Percentiles rank a stretch among this genome's conserved stretches.
These are phyloP conservation scores for Proterorhinus semilunaris DNA, from an alignment of 2,113 vertebrate genomes.

Conservation along the genomic window DNA sequence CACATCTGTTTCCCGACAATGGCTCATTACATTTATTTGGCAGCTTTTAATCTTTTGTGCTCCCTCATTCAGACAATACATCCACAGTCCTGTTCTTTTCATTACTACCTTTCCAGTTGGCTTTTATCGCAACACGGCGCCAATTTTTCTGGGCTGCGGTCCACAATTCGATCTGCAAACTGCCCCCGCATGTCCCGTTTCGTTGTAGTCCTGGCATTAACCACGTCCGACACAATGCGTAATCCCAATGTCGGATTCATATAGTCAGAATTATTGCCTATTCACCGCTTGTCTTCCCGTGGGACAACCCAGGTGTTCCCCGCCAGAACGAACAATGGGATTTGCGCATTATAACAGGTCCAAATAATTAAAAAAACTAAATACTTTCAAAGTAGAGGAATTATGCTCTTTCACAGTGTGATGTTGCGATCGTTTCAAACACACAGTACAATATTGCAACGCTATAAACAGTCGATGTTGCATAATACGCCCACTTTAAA, in stretches of 20 bases:
- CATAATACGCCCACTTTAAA: neutral
- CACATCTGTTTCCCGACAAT: neutral
- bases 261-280: slow-evolving; percentile 23
- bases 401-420: no score
- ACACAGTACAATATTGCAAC: no score
- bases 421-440: no score
- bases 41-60: neutral
- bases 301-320: slow-evolving; percentile 30
- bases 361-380: no score
- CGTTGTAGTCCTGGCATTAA: slow-evolving; percentile 23
- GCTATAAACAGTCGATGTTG: no score
- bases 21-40: neutral
- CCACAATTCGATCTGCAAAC: slow-evolving; percentile 22
- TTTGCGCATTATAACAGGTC: neutral
- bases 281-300: neutral
- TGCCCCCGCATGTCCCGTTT: slow-evolving; percentile 33
- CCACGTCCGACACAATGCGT: slow-evolving; percentile 24
- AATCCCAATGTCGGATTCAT: slow-evolving; percentile 22
- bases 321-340: slow-evolving; percentile 16
- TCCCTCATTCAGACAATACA: neutral
- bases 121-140: slow-evolving; percentile 6
- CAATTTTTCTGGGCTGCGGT: slow-evolving; percentile 12
- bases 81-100: slow-evolving; percentile 5
- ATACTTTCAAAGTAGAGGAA: no score
- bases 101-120: neutral